Evolutionary conservation across 2,797 vertebrate genomes (phyloP).

Genomic region (Mus minutoides): DNA sequence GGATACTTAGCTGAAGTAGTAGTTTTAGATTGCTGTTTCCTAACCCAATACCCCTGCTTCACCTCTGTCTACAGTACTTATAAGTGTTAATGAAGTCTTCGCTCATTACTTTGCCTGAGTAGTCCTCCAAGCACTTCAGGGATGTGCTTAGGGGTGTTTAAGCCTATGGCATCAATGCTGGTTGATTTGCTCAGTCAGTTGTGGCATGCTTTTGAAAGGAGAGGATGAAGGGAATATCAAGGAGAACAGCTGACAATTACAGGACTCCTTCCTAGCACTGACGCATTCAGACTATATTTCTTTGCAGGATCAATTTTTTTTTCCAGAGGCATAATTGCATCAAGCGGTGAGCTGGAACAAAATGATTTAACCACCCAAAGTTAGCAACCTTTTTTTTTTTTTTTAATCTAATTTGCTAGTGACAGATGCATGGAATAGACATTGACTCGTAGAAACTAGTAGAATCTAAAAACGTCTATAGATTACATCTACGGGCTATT

Average conservation of each 20-base stretch:
- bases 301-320: constrained; percentile 29
- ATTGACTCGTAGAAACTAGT: constrained; percentile 40
- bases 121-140: not conserved
- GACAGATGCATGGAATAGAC: not conserved
- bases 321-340: not conserved
- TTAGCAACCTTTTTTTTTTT: not conserved
- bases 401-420: not conserved
- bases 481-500: not conserved
- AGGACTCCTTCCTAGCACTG: not conserved
- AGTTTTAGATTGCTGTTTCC: constrained; percentile 15
- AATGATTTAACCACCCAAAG: constrained; percentile 4
- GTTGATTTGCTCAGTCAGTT: constrained; percentile 7
- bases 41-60: not conserved
- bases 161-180: not conserved
- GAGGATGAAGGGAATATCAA: not conserved
- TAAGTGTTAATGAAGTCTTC: not conserved
- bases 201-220: not conserved
- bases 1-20: not conserved
- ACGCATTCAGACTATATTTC: not conserved
- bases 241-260: not conserved
- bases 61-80: not conserved
- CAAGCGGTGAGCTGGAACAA: constrained; percentile 15
- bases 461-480: not conserved
- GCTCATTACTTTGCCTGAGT: not conserved
- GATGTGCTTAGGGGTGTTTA: not conserved